These are phyloP conservation scores for Neosalanx taihuensis DNA, from an alignment of 2,797 vertebrate species.

Conservation along the genomic window DNA sequence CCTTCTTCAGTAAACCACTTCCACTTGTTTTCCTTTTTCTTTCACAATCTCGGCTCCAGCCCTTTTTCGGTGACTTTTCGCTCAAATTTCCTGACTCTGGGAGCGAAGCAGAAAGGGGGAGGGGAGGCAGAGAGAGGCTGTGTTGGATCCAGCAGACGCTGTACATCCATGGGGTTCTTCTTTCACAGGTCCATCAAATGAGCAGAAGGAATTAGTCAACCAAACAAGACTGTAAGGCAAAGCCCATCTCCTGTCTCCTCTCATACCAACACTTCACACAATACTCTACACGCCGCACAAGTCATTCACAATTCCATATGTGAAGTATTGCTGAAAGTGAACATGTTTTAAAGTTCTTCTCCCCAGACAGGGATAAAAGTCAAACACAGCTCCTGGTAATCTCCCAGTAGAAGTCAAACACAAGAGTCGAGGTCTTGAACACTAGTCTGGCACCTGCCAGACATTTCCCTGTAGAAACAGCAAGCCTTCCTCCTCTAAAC, in stretches of 20 bases:
- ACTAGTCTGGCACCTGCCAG: conserved; percentile 34
- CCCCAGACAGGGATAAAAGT: conserved; percentile 4
- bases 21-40: conserved; percentile 56
- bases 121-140: conserved; percentile 58
- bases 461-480: conserved; percentile 32
- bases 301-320: background rate
- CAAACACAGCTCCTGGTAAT: conserved; percentile 19
- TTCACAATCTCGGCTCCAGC: conserved; percentile 30
- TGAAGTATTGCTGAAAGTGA: background rate
- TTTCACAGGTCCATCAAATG: background rate
- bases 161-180: background rate
- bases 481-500: conserved; percentile 36
- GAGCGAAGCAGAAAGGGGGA: conserved; percentile 23
- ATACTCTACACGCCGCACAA: background rate
- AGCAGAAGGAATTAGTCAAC: background rate
- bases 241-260: background rate
- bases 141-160: conserved; percentile 7
- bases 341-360: conserved; percentile 11
- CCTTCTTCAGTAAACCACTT: conserved; percentile 46
- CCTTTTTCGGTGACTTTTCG: conserved; percentile 52
- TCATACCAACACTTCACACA: background rate
- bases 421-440: background rate
- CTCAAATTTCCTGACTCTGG: conserved; percentile 53
- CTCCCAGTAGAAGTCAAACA: conserved; percentile 13
- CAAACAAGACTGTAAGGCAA: background rate